Base-by-base conservation (phyloP, 2,888 invertebrate species). In the Carpatolechia fugitivella region DNA sequence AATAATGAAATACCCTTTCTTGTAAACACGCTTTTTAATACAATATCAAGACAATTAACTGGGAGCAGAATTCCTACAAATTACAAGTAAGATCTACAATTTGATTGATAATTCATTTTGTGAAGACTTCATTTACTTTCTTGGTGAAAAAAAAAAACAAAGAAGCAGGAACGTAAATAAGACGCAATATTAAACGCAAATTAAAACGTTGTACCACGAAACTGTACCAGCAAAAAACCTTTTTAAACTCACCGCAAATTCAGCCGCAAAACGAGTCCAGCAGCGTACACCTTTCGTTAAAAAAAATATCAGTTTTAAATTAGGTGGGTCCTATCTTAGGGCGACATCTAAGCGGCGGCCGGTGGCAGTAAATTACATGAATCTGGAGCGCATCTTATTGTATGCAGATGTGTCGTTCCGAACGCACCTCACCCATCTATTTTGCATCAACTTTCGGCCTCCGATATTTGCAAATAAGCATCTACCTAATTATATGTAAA, bases 311-410 rank as follows among this genome's bases (percentile, higher is more conserved):
- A 72, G 66, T 76, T 83, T 82, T 83, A 84, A 85, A 85, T 85
- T 80, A 83, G 83, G 80, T 66, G 69, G 72, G 61, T 68, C 74
- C 73, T 87, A 89, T 89, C 89, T 81, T 57, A 66, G 68, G 76
- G 74, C 80, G 87, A 86, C 85, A 89, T 89, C 89, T 86, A 77
- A 79, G 75, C 79, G 64, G 64, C 63, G 63, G 66, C 44, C 70
- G 70, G 50, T 75, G 76, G 80, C 84, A 84, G 80, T 86, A 85
- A 85, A 86, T 87, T 85, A 87, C 81, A 54, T 59, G 71, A 71
- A 86, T 82, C 82, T 86, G 85, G 85, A 81, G 80, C 85, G 62
- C 57, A 53, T 55, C 68, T 77, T 85, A 89, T 89, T 89, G 89
- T 89, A 89, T 89, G 89, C 85, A 89, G 89, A 87, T 87, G 70